Evolutionary conservation across 2,888 invertebrate genomes (phyloP).

Genomic region (Rhynchonema sp.): DNA sequence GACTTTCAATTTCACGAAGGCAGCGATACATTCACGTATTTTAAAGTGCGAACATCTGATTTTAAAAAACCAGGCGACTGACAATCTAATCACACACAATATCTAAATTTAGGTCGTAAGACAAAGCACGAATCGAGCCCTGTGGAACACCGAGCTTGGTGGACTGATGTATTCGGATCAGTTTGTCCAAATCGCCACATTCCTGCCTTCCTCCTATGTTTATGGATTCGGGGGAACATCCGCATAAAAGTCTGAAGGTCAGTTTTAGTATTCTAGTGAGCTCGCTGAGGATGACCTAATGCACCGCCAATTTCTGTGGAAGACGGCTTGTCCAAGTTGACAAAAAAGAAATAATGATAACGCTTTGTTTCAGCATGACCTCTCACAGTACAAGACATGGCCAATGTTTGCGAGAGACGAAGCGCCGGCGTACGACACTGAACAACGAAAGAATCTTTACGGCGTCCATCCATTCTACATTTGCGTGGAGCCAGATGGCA

Average conservation of each 20-base stretch:
- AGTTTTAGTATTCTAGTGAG: background rate
- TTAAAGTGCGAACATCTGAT: no score
- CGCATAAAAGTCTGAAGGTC: slow-evolving; percentile 19
- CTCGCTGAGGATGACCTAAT: background rate
- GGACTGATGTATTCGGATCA: slow-evolving; percentile 21
- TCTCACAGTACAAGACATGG: slow-evolving; percentile 18
- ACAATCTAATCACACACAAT: no score
- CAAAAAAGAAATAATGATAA: no score
- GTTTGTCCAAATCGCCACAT: slow-evolving; percentile 22
- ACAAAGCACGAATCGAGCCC: slow-evolving; percentile 9
- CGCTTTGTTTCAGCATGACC: slow-evolving; percentile 22
- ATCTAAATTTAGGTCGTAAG: slow-evolving; percentile 9
- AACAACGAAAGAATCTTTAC: slow-evolving; percentile 18
- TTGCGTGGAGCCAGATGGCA: slow-evolving; percentile 18
- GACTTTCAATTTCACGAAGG: background rate
- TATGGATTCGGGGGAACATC: slow-evolving; percentile 24
- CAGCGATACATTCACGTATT: no score
- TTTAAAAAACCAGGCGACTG: no score
- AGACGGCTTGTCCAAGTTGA: no score
- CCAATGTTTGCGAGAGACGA: slow-evolving; percentile 21
- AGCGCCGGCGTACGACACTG: slow-evolving; percentile 13
- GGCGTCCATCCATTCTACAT: slow-evolving; percentile 25
- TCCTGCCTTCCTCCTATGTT: slow-evolving; percentile 18
- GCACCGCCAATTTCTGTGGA: no score
- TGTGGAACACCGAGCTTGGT: slow-evolving; percentile 21